Evolutionary conservation across 2,113 vertebrate genomes (phyloP).

Genomic region (Strigops habroptila): DNA sequence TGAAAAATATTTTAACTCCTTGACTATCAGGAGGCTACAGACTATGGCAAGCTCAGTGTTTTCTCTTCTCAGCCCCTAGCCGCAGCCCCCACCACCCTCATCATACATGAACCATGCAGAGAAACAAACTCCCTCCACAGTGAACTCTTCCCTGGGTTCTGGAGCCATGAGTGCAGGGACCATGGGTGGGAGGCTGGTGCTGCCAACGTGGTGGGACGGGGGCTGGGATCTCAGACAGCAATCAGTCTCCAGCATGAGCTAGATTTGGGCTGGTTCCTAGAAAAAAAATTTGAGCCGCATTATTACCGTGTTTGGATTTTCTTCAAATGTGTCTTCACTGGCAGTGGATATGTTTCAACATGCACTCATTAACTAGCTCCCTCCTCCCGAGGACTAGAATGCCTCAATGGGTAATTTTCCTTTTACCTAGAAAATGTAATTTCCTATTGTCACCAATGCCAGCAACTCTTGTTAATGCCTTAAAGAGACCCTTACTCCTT

Average conservation of each 20-base stretch:
- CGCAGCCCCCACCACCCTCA: neutral
- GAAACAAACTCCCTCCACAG: neutral
- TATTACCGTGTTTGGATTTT: neutral
- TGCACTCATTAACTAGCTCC: neutral
- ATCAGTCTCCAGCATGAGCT: neutral
- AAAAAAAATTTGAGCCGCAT: neutral
- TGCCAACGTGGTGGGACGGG: neutral
- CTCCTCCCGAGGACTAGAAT: accelerated
- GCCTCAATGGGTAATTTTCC: neutral
- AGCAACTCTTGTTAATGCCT: neutral
- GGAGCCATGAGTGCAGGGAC: neutral
- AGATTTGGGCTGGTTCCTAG: neutral
- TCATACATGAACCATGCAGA: neutral
- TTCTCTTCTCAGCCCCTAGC: neutral
- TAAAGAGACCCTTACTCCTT: neutral
- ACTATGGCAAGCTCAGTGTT: neutral
- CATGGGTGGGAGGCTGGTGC: accelerated
- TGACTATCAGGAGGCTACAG: neutral
- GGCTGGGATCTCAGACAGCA: neutral
- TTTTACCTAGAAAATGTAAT: neutral
- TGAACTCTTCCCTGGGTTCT: neutral
- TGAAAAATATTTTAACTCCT: neutral
- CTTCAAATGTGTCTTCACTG: neutral
- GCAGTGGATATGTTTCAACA: neutral
- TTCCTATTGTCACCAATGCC: neutral